A percentile compares a stretch with the other conserved stretches of the same genome.
Evolutionary conservation across 2,888 invertebrate species (phyloP).

Genomic region (Tipula vernalis): DNA sequence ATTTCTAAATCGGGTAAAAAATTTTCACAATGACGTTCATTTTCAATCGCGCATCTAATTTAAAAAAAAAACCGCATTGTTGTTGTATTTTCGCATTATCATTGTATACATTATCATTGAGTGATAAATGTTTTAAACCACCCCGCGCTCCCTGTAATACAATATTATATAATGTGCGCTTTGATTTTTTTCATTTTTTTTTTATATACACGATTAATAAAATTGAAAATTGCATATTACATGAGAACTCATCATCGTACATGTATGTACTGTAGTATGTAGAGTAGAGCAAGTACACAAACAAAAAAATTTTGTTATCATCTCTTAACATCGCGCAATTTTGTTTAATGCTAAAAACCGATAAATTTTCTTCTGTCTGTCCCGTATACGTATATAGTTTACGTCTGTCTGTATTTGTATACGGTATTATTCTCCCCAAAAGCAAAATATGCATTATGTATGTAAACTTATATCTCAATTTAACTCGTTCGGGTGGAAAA

Average conservation of each 20-base stretch:
- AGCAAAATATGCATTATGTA: neutral
- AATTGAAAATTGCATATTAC: neutral
- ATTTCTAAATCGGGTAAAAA: neutral
- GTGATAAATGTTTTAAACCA: neutral
- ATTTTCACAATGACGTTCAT: neutral
- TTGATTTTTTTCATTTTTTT: neutral
- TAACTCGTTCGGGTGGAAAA: neutral
- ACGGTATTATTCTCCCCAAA: neutral
- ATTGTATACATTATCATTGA: neutral
- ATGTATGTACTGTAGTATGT: no score
- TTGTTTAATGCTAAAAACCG: neutral
- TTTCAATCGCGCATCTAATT: neutral
- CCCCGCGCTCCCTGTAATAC: neutral
- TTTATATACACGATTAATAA: neutral
- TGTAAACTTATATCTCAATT: neutral
- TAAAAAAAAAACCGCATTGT: neutral
- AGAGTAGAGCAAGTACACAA: neutral
- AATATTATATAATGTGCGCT: no score
- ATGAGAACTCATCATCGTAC: neutral
- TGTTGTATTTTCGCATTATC: neutral
- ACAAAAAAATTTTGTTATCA: neutral
- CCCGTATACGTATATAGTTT: neutral
- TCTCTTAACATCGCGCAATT: neutral
- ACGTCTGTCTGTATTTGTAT: neutral
- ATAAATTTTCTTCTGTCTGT: neutral